Conservation (phyloP, 2,113 vertebrate genomes). For the Pedionomus torquatus region DNA sequence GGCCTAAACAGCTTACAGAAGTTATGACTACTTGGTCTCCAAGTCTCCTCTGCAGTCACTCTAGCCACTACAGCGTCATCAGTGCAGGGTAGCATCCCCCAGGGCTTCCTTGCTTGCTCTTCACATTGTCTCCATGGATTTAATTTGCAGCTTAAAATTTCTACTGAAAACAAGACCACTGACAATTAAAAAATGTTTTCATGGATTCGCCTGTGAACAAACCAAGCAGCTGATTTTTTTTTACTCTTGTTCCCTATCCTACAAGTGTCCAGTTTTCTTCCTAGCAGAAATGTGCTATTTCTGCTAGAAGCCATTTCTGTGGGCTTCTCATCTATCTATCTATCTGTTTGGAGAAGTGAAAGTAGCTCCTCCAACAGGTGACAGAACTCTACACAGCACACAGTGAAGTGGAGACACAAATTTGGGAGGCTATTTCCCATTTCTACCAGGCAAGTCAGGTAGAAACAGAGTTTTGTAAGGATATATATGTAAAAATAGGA, state of each 20-base stretch:
- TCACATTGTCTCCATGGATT: background rate
- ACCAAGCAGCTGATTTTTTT: background rate
- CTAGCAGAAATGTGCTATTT: background rate
- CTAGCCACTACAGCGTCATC: background rate
- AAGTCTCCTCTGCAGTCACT: background rate
- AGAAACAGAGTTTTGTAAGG: background rate
- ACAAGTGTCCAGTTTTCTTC: background rate
- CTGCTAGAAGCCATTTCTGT: background rate
- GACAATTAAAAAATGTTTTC: conserved; percentile 41
- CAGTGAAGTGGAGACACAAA: background rate
- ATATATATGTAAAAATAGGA: background rate
- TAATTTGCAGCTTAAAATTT: conserved; percentile 24
- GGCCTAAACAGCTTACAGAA: background rate
- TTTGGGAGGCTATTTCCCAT: background rate
- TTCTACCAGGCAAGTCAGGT: background rate
- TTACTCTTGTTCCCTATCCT: background rate
- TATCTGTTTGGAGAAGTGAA: background rate
- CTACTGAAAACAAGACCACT: background rate
- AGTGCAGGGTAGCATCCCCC: background rate
- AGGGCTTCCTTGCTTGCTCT: background rate
- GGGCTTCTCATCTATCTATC: background rate
- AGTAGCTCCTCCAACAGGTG: background rate
- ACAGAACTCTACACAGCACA: background rate
- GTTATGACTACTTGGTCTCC: background rate
- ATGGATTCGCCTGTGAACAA: background rate